Conservation (phyloP, 2,888 invertebrate species). For the Drosophila helvetica region DNA sequence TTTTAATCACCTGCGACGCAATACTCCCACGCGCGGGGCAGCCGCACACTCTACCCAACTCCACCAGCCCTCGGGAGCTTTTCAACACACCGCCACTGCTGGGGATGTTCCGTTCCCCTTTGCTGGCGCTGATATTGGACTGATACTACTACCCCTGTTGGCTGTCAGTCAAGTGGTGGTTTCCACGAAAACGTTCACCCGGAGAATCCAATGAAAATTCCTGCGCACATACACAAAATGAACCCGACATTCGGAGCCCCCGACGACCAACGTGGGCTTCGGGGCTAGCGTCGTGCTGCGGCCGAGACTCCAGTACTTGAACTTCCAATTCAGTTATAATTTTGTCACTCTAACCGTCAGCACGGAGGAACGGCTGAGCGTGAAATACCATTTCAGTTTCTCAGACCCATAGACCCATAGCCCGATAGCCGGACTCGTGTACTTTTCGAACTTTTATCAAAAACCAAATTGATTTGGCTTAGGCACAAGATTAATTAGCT, state of each 20-base stretch:
- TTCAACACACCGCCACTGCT: slow-evolving; percentile 40
- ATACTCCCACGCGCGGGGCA: background rate
- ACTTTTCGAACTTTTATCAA: slow-evolving; percentile 30
- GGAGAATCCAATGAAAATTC: slow-evolving; percentile 57
- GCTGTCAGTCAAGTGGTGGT: slow-evolving; percentile 10
- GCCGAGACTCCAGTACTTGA: slow-evolving; percentile 79
- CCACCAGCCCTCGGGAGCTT: slow-evolving; percentile 21
- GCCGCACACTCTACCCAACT: background rate
- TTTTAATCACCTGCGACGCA: background rate
- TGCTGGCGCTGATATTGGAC: slow-evolving; percentile 17
- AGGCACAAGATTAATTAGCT: slow-evolving; percentile 26
- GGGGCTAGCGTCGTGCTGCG: slow-evolving; percentile 33
- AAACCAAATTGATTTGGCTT: slow-evolving; percentile 28
- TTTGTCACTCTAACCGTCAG: slow-evolving; percentile 81
- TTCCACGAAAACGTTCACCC: slow-evolving; percentile 46
- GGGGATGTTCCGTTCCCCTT: slow-evolving; percentile 48
- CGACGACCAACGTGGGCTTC: background rate
- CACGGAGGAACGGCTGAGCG: slow-evolving; percentile 68
- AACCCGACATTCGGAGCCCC: slow-evolving; percentile 42
- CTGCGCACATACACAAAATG: slow-evolving; percentile 69
- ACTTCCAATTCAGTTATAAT: slow-evolving; percentile 82
- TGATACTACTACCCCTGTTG: slow-evolving; percentile 32
- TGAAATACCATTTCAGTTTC: slow-evolving; percentile 50
- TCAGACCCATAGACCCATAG: slow-evolving; percentile 33
- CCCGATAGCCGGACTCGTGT: slow-evolving; percentile 35